These are phyloP conservation scores for Pseudomyrmex sp. DNA, from an alignment of 1,140 invertebrate genomes.

Conservation along the genomic window DNA sequence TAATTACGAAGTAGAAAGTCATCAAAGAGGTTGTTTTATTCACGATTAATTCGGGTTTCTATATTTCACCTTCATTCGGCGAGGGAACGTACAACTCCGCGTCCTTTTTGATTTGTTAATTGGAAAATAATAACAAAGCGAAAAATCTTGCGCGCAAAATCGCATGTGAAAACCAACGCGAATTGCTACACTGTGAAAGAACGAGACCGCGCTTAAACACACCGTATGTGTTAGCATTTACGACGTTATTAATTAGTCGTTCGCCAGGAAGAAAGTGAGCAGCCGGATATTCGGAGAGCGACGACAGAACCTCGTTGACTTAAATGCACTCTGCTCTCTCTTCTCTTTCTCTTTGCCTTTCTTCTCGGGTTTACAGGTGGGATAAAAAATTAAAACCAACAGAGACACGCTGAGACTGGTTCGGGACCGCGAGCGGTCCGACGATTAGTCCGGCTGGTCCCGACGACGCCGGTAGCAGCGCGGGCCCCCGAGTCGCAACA, in stretches of 20 bases:
- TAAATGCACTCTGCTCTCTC: background rate
- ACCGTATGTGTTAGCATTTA: slow-evolving; percentile 38
- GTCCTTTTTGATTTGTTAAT: background rate
- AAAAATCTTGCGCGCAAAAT: background rate
- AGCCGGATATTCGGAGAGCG: slow-evolving; percentile 12
- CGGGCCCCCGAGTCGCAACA: slow-evolving; percentile 59
- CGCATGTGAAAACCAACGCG: background rate
- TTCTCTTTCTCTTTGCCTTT: background rate
- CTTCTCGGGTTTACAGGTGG: slow-evolving; percentile 5
- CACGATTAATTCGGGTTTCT: background rate
- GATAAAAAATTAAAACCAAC: slow-evolving; percentile 48
- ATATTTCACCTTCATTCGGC: background rate
- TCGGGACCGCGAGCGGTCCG: slow-evolving; percentile 17
- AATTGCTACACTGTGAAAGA: background rate
- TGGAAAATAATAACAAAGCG: background rate
- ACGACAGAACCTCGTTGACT: slow-evolving; percentile 18
- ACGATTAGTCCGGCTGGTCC: slow-evolving; percentile 56
- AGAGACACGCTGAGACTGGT: slow-evolving; percentile 15
- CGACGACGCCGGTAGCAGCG: slow-evolving; percentile 59
- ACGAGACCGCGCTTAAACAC: background rate
- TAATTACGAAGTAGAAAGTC: slow-evolving; percentile 49
- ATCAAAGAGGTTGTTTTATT: slow-evolving; percentile 3
- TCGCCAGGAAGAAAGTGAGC: slow-evolving; percentile 18
- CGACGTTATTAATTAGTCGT: slow-evolving; percentile 53
- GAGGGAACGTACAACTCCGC: background rate